Conservation (phyloP, 2,113 vertebrate genomes). For the Leptobrachium ailaonicum region DNA sequence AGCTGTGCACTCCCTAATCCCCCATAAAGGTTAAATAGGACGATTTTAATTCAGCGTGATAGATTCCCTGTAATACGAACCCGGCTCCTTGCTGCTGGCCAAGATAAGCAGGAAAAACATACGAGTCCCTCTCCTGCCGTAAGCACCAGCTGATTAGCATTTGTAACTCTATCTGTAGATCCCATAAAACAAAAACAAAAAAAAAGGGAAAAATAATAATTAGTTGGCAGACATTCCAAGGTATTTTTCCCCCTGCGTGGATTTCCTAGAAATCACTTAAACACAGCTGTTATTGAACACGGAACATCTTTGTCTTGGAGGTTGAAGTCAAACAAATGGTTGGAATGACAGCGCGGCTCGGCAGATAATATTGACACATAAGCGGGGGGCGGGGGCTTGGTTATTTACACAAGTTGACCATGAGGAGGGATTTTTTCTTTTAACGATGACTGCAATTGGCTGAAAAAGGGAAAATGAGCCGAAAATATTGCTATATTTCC, state of each 20-base stretch:
- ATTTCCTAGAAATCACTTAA: slow-evolving; percentile 30
- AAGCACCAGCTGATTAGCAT: slow-evolving; percentile 34
- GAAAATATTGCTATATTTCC: neutral
- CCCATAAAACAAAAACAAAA: slow-evolving; percentile 11
- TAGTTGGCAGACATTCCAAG: slow-evolving; percentile 23
- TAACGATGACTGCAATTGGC: slow-evolving; percentile 10
- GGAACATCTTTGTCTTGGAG: slow-evolving; percentile 20
- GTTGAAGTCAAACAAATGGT: slow-evolving; percentile 21
- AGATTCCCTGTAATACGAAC: neutral
- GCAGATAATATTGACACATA: slow-evolving; percentile 38
- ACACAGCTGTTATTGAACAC: slow-evolving; percentile 19
- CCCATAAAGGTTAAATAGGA: neutral
- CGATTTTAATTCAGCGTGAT: neutral
- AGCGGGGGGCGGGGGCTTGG: neutral
- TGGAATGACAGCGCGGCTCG: slow-evolving; percentile 15
- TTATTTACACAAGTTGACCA: slow-evolving; percentile 12
- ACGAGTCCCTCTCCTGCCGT: slow-evolving; percentile 37
- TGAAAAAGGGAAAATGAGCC: slow-evolving; percentile 3
- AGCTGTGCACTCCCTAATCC: neutral
- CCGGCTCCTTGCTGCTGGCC: slow-evolving; percentile 19
- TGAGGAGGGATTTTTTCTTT: neutral
- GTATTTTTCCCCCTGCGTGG: neutral
- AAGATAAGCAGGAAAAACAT: slow-evolving; percentile 54
- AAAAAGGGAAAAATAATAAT: neutral
- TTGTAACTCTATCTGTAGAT: slow-evolving; percentile 41